Percentiles rank a stretch among this genome's conserved stretches.
phyloP scores from a whole-genome alignment of 1,140 invertebrate genomes.

The Macrotrachela quadricornifera region DNA sequence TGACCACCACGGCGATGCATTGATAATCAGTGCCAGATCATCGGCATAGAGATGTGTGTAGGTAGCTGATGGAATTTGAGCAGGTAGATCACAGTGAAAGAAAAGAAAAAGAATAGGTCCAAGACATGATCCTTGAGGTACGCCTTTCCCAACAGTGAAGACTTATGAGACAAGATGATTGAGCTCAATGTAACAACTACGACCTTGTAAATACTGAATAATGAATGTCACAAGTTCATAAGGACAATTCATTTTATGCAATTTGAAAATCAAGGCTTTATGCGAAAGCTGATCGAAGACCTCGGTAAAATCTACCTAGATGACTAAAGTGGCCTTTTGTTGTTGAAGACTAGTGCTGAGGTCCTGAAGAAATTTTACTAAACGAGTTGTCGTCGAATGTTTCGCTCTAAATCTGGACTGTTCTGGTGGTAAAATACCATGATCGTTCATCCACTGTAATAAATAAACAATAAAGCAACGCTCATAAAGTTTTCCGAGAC shows the following conservation, averaged over 20 bases:
- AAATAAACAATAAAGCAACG: neutral
- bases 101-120: slow-evolving; percentile 11
- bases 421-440: neutral
- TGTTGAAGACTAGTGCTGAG: neutral
- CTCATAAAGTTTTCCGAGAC: neutral
- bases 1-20: too few relatives aligned
- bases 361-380: neutral
- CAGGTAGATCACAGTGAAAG: neutral
- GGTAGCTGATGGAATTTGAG: neutral
- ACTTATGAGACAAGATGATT: slow-evolving; percentile 2
- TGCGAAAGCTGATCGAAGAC: slow-evolving; percentile 11
- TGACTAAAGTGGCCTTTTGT: too few relatives aligned
- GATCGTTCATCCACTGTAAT: too few relatives aligned
- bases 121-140: slow-evolving; percentile 13
- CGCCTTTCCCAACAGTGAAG: neutral
- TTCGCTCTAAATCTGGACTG: neutral
- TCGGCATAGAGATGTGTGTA: too few relatives aligned
- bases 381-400: neutral
- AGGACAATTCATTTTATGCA: neutral
- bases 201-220: slow-evolving; percentile 2
- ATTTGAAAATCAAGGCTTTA: slow-evolving; percentile 4
- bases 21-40: too few relatives aligned
- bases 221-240: too few relatives aligned
- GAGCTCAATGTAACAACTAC: slow-evolving; percentile 6
- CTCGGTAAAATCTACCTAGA: slow-evolving; percentile 8